A percentile compares a stretch with the other conserved stretches of the same genome.
These are phyloP conservation scores for Lasioglossum morio DNA, from an alignment of 2,888 invertebrate genomes.

Conservation along the genomic window DNA sequence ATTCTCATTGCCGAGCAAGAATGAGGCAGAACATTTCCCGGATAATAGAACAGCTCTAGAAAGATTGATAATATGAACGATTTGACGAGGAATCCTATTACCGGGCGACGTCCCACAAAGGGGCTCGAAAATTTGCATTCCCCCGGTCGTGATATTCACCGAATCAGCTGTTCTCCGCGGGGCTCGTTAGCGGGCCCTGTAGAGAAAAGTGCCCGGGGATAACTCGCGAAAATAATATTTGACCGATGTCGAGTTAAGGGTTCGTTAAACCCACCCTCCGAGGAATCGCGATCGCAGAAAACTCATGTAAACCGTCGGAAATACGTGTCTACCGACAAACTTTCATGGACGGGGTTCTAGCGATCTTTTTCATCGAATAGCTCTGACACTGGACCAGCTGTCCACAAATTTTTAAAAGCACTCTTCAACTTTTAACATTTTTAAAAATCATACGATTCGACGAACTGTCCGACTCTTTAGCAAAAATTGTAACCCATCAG, in stretches of 20 bases:
- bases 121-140: slow-evolving; percentile 16
- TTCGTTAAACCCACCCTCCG: slow-evolving; percentile 36
- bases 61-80: background rate
- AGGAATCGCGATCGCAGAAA: slow-evolving; percentile 16
- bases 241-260: slow-evolving; percentile 24
- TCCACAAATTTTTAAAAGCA: background rate
- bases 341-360: background rate
- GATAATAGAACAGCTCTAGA: background rate
- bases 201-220: background rate
- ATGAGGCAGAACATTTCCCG: background rate
- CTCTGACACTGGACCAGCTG: too few species aligned
- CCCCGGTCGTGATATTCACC: background rate
- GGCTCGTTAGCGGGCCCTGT: slow-evolving; percentile 36
- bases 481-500: too few species aligned
- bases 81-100: slow-evolving; percentile 10
- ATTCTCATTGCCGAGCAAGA: background rate
- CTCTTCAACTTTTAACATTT: too few species aligned
- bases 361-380: background rate
- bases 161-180: slow-evolving; percentile 38
- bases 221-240: slow-evolving; percentile 56
- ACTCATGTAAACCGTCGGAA: background rate
- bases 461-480: too few species aligned
- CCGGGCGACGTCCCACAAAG: background rate
- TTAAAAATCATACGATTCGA: too few species aligned
- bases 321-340: background rate